These are phyloP conservation scores for Sinocyclocheilus anshuiensis DNA, from an alignment of 2,113 vertebrate genomes.

Conservation along the genomic window DNA sequence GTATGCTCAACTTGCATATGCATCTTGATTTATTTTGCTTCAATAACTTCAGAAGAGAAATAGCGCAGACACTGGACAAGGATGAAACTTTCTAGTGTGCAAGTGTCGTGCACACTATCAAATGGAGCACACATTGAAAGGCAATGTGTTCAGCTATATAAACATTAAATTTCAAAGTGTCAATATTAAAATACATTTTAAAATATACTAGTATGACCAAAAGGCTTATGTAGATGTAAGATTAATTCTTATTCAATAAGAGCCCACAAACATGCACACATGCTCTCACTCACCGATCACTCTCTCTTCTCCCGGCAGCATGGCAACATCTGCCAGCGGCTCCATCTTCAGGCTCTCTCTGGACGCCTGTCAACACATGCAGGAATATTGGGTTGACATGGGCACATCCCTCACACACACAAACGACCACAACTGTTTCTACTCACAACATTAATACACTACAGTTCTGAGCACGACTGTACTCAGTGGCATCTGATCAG, in stretches of 20 bases:
- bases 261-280: conserved; percentile 1
- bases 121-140: too few relatives aligned
- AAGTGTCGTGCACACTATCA: too few relatives aligned
- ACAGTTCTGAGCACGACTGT: neutral
- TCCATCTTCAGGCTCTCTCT: conserved; percentile 87
- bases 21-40: too few relatives aligned
- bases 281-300: conserved; percentile 81
- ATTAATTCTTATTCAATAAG: neutral
- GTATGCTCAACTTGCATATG: too few relatives aligned
- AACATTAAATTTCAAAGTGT: neutral
- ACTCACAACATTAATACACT: conserved; percentile 14
- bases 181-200: neutral
- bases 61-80: too few relatives aligned
- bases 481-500: neutral
- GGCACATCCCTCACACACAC: neutral
- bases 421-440: conserved; percentile 12
- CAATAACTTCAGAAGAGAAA: too few relatives aligned
- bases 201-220: neutral
- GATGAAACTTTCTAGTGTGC: too few relatives aligned
- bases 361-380: conserved; percentile 71
- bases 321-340: conserved; percentile 80
- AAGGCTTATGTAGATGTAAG: neutral
- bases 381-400: conserved; percentile 38
- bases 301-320: conserved; percentile 88
- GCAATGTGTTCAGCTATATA: too few relatives aligned